Evolutionary conservation across 2,888 invertebrate genomes (phyloP).

Genomic region (Coelopa pilipes): DNA sequence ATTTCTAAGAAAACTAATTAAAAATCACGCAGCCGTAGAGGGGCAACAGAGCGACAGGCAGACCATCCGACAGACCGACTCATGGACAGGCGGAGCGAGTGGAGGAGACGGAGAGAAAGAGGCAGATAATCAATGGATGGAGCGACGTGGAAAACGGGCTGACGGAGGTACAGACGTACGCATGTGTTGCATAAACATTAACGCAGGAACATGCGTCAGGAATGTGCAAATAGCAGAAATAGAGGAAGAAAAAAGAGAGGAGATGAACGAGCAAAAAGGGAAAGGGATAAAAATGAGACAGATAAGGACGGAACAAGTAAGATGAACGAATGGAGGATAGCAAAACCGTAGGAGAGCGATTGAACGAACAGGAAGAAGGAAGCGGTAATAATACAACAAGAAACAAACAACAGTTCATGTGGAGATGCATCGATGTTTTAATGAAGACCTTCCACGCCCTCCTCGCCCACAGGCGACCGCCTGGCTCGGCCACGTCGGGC

Average conservation of each 20-base stretch:
- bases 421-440: neutral
- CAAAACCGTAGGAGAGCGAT: too few relatives aligned
- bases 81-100: too few relatives aligned
- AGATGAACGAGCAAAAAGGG: too few relatives aligned
- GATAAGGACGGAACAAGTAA: too few relatives aligned
- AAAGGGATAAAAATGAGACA: too few relatives aligned
- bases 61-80: too few relatives aligned
- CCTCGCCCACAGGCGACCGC: neutral
- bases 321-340: too few relatives aligned
- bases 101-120: too few relatives aligned
- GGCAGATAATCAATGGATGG: too few relatives aligned
- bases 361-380: too few relatives aligned
- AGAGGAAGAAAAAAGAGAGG: neutral
- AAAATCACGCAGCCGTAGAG: conserved; percentile 53
- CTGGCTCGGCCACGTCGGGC: neutral
- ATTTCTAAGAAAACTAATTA: conserved; percentile 65
- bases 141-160: too few relatives aligned
- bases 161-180: conserved; percentile 24
- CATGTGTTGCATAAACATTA: conserved; percentile 51
- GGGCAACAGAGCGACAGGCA: neutral
- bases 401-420: neutral
- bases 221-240: conserved; percentile 29
- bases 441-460: neutral
- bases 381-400: neutral
- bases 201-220: conserved; percentile 21